Conservation (phyloP, 2,797 vertebrate genomes). For the Melanotaenia boesemani region DNA sequence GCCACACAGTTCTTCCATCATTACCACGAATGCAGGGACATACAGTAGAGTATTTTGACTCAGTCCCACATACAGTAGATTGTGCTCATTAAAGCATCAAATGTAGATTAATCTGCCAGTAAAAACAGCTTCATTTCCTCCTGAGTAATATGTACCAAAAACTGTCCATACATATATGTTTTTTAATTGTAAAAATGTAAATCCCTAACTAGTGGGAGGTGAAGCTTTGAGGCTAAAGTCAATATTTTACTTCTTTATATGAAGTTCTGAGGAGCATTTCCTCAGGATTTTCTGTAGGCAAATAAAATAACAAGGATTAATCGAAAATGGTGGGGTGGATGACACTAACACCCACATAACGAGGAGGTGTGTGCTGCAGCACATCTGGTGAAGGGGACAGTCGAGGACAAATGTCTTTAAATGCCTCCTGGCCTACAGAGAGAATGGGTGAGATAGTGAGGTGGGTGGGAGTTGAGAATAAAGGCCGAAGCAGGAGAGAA, state of each 20-base stretch:
- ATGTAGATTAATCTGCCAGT: not conserved
- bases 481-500: constrained; percentile 27
- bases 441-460: constrained; percentile 4
- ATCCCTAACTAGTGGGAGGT: not conserved
- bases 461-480: not conserved
- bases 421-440: constrained; percentile 39
- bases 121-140: not conserved
- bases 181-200: not conserved
- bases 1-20: constrained; percentile 1
- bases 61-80: not conserved
- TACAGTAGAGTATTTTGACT: not conserved
- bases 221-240: not conserved
- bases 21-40: not conserved
- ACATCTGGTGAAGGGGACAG: constrained; percentile 57
- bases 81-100: not conserved
- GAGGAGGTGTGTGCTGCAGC: constrained; percentile 20
- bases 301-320: constrained; percentile 25
- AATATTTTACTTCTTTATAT: not conserved
- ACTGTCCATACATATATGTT: not conserved
- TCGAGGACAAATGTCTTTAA: constrained; percentile 60
- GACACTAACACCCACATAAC: constrained; percentile 30
- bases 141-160: not conserved
- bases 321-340: constrained; percentile 1
- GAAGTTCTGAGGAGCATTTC: not conserved
- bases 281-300: not conserved